Base-by-base conservation (phyloP, 2,113 vertebrate species). In the Guaruba guarouba region DNA sequence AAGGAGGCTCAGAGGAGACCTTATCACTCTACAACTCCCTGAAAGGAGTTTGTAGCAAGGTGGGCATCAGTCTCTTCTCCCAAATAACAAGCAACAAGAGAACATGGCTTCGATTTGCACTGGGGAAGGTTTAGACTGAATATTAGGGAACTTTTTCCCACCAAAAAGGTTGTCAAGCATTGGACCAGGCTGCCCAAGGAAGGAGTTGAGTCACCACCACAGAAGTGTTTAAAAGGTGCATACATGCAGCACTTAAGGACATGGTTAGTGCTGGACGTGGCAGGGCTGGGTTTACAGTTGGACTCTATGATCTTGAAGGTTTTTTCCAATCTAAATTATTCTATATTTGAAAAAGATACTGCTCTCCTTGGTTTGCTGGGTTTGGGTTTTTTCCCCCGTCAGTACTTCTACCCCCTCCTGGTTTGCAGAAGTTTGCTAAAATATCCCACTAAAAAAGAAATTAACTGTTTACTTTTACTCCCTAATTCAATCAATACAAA, bases 341-440 rank as follows among this genome's bases (percentile, higher is more conserved):
- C 19, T 55, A 29, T n/a, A 92, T 29, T 51, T 55, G 39, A 37
- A 64, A 95, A 82, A 95, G 9, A 80, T 8, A 66, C 9, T 35
- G 19, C 1, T 2, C 11, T 64, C 28, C n/a, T 4, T 4, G 10
- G 7, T 1, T 2, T 44, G 23, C 7, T 66, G 39, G 48, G 54
- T 57, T 22, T 33, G 31, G 11, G 22, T 27, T 2, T 29, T 55
- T 66, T 82, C 54, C 15, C 37, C 7, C 46, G 15, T 27, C 43
- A 76, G 17, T 31, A 67, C 51, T 85, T 88, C 88, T 43, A 88
- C 13, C 4, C 20, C 9, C 8, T 68, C 23, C 39, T 55, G 33
- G 55, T 76, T 71, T 54, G 31, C n/a, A 46, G 25, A 69, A 19
- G 11, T 78, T 68, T 71, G 7, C 37, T 49, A 71, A 54, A 82